Conservation (phyloP, 2,797 vertebrate genomes). For the Rhinella marina region DNA sequence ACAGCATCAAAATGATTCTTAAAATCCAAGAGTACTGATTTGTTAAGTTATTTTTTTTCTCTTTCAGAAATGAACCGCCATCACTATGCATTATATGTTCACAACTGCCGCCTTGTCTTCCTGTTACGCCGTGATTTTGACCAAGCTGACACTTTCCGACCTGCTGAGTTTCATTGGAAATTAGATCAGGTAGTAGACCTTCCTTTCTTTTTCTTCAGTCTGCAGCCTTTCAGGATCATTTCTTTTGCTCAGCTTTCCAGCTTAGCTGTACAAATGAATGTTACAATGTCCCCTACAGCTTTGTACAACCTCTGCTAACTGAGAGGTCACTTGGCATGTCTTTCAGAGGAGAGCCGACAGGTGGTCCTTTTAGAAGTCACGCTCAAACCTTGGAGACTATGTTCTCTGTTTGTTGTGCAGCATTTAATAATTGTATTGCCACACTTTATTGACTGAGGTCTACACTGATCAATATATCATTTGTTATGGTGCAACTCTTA, state of each 20-base stretch:
- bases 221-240: neutral
- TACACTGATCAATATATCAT: constrained; percentile 46
- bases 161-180: constrained; percentile 98
- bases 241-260: constrained; percentile 18
- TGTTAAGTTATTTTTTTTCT: constrained; percentile 22
- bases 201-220: constrained; percentile 10
- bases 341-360: constrained; percentile 31
- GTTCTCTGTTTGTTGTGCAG: constrained; percentile 27
- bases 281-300: constrained; percentile 36
- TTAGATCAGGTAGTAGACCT: constrained; percentile 88
- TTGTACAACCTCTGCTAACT: constrained; percentile 49
- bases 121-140: constrained; percentile 92
- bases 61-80: constrained; percentile 96
- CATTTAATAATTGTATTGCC: constrained; percentile 35
- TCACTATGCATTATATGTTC: constrained; percentile 95
- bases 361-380: constrained; percentile 42
- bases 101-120: constrained; percentile 95
- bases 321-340: constrained; percentile 39
- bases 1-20: neutral
- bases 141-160: constrained; percentile 92
- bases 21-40: neutral
- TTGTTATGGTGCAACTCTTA: constrained; percentile 12
- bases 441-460: constrained; percentile 27
- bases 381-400: constrained; percentile 19
- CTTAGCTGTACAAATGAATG: constrained; percentile 13